Base-by-base conservation (phyloP, 2,113 vertebrate species). In the Syrmaticus mikado region DNA sequence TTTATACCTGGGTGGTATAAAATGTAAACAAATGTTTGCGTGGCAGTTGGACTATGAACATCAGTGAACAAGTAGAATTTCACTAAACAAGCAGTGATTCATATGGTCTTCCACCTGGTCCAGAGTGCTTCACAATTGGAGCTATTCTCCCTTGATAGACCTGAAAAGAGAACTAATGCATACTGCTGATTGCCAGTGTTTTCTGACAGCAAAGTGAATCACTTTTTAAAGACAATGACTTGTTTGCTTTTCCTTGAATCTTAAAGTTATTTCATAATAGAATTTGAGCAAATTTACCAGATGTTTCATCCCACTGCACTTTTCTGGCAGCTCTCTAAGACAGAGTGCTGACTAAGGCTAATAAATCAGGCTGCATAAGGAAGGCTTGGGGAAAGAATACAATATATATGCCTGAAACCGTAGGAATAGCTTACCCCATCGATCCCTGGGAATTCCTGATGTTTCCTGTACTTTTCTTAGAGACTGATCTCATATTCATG, bases 261-360 rank as follows among this genome's bases (percentile, higher is more conserved):
- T 85, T 93, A 93, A 96, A 96, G 94, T 94, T 97, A 96, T 97
- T 97, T 98, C 93, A 94, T 97, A 97, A 97, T 85, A 94, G 88
- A 90, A 96, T 94, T 93, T 73, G 87, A 93, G 84, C 92, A 96
- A 97, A 96, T 94, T 95, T 97, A 89, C 96, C 97, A 97, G 97
- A 97, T 97, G 97, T 97, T 98, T 97, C 92, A 96, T 94, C 92
- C 93, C 85, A 60, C 92, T 95, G 83, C 95, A 82, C 93, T 97
- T 80, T 96, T 92, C 93, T 97, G 97, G 96, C 96, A 96, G 85
- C 66, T 93, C 82, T 96, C 48, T 57, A 87, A 94, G 96, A 97
- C 67, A 95, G 61, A 97, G 92, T 91, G 93, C 95, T 93, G 95
- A 96, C 89, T 95, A 95, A 94, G 94, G 82, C 91, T 88, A 96